phyloP scores from a whole-genome alignment of 2,888 invertebrate species.

The Habroteleia sp. region DNA sequence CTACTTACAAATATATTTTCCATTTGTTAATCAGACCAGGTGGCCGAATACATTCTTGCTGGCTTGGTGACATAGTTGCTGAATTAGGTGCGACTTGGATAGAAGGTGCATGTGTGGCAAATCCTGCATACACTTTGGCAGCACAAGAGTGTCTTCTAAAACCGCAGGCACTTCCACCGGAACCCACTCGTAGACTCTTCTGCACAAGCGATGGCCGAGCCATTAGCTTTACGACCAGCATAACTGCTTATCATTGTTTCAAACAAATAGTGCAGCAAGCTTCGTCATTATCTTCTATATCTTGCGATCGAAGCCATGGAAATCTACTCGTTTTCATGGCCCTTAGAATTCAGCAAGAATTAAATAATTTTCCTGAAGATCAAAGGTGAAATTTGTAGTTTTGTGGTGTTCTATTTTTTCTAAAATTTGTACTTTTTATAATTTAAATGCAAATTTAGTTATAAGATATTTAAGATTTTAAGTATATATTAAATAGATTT shows the following conservation, averaged over 20 bases:
- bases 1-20: neutral
- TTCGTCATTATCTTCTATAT: conserved; percentile 83
- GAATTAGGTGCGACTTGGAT: conserved; percentile 91
- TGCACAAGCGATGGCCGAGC: conserved; percentile 88
- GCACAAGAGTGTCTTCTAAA: conserved; percentile 86
- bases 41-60: conserved; percentile 89
- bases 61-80: conserved; percentile 88
- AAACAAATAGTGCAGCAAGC: conserved; percentile 87
- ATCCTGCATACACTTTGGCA: conserved; percentile 87
- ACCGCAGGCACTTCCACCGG: conserved; percentile 83
- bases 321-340: conserved; percentile 85
- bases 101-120: conserved; percentile 86
- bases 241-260: conserved; percentile 86
- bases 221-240: conserved; percentile 84
- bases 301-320: conserved; percentile 85
- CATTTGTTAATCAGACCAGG: conserved; percentile 83
- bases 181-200: conserved; percentile 84
- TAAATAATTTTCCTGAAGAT: conserved; percentile 87
- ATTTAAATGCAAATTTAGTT: no score
- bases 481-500: no score
- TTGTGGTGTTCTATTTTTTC: no score
- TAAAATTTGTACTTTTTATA: no score
- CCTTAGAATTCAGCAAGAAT: conserved; percentile 86
- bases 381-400: conserved; percentile 82
- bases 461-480: no score